A percentile compares a stretch with the other conserved stretches of the same genome.
Conservation (phyloP, 2,113 vertebrate genomes). For the Thamnophis sirtalis region DNA sequence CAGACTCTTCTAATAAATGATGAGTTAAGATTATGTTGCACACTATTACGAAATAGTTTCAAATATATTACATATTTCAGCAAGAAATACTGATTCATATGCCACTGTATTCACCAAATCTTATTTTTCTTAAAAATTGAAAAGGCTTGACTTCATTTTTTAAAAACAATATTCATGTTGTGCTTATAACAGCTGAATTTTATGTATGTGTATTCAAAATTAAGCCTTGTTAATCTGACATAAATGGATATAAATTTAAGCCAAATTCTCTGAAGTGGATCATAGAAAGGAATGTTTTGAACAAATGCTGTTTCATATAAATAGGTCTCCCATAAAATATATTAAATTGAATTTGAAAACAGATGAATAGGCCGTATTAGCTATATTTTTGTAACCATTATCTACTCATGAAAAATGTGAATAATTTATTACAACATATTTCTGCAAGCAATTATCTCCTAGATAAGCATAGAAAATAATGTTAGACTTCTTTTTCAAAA, state of each 20-base stretch:
- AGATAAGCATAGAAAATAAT: slow-evolving; percentile 1
- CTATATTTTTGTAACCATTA: fast-evolving
- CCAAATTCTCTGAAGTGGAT: background rate
- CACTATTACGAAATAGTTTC: background rate
- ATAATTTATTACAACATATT: slow-evolving; percentile 26
- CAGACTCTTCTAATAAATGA: background rate
- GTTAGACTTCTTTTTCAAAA: slow-evolving; percentile 21
- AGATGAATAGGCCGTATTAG: background rate
- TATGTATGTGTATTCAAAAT: background rate
- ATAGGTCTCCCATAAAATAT: background rate
- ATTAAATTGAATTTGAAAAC: background rate
- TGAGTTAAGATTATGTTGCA: background rate
- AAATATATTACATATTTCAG: background rate
- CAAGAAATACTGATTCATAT: background rate
- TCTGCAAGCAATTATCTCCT: slow-evolving; percentile 19
- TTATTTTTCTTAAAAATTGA: background rate
- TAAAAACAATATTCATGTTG: background rate
- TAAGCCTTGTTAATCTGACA: background rate
- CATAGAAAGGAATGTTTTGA: background rate
- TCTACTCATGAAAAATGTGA: slow-evolving; percentile 31
- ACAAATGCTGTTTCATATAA: background rate
- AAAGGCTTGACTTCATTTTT: background rate
- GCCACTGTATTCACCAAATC: background rate
- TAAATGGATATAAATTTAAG: background rate
- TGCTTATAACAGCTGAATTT: background rate